These are phyloP conservation scores for Drosophila ficusphila DNA, from an alignment of 1,140 invertebrate species.

Conservation along the genomic window DNA sequence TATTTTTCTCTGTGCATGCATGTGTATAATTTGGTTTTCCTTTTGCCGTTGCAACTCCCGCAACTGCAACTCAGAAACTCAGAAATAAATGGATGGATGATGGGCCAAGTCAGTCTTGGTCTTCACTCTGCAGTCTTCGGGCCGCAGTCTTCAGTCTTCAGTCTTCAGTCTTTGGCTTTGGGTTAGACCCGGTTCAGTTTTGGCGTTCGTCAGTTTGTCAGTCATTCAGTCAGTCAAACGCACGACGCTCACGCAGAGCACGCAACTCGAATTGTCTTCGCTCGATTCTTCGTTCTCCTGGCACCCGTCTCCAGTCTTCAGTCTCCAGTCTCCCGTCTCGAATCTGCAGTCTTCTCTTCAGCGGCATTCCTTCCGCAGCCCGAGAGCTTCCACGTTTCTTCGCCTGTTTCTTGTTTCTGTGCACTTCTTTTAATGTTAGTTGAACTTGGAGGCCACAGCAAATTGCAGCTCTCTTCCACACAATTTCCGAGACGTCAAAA, in stretches of 20 bases:
- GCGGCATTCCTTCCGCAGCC: slow-evolving; percentile 53
- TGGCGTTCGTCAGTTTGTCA: slow-evolving; percentile 48
- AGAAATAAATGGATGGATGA: slow-evolving; percentile 46
- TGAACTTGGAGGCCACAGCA: slow-evolving; percentile 77
- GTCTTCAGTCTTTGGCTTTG: not conserved
- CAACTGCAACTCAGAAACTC: slow-evolving; percentile 33
- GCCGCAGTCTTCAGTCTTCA: slow-evolving; percentile 1
- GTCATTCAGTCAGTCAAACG: slow-evolving; percentile 57
- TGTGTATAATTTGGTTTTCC: slow-evolving; percentile 42
- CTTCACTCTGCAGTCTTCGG: slow-evolving; percentile 21
- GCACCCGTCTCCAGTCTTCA: not conserved
- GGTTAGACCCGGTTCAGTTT: slow-evolving; percentile 56
- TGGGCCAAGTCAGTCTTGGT: slow-evolving; percentile 43
- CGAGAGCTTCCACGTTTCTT: slow-evolving; percentile 40
- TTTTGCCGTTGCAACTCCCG: slow-evolving; percentile 27
- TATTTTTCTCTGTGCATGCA: slow-evolving; percentile 21
- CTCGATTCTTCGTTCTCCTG: slow-evolving; percentile 10
- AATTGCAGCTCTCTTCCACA: slow-evolving; percentile 62
- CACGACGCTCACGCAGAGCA: slow-evolving; percentile 84
- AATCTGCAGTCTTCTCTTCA: slow-evolving; percentile 25
- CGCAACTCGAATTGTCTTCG: slow-evolving; percentile 76
- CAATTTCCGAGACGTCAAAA: slow-evolving; percentile 59
- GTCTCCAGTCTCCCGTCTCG: not conserved
- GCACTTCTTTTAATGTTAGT: slow-evolving; percentile 64
- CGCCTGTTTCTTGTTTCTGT: slow-evolving; percentile 30